phyloP scores from a whole-genome alignment of 30 jellyfish, hydroid and myxozoan species.

The Pseudorhiza aurosa region DNA sequence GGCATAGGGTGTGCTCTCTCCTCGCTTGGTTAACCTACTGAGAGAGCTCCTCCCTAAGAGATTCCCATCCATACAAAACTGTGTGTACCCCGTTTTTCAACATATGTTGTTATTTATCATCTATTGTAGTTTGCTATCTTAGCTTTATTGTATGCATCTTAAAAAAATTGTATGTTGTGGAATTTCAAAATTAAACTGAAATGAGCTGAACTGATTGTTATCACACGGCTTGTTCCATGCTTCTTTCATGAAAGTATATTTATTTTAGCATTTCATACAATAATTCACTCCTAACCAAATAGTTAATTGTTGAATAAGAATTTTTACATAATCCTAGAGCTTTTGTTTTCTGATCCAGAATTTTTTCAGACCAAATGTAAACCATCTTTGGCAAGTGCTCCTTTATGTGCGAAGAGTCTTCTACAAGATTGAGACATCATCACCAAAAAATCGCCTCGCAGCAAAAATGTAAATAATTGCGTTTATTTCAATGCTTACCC shows the following conservation, averaged over 20 bases:
- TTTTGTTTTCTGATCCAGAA: neutral
- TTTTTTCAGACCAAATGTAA: constrained; percentile 78
- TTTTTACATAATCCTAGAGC: no score
- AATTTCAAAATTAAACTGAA: neutral
- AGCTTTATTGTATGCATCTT: neutral
- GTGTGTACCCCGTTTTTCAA: neutral
- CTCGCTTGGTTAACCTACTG: constrained; percentile 19
- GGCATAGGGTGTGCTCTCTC: constrained; percentile 9
- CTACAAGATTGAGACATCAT: constrained; percentile 62
- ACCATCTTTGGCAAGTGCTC: constrained; percentile 87
- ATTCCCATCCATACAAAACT: neutral
- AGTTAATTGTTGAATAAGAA: no score
- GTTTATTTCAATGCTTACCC: no score
- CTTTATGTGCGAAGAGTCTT: constrained; percentile 76
- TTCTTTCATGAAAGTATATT: no score
- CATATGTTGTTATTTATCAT: neutral
- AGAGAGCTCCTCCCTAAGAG: neutral
- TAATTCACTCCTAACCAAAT: no score
- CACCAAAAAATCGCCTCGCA: constrained; percentile 72
- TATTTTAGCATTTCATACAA: no score
- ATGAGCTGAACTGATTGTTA: neutral
- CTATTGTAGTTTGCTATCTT: neutral
- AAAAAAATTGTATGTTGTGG: neutral
- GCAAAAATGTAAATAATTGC: constrained; percentile 69
- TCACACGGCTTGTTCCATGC: no score